These are phyloP conservation scores for Lepidurus couesii DNA, from an alignment of 1,140 invertebrate species.

Conservation along the genomic window DNA sequence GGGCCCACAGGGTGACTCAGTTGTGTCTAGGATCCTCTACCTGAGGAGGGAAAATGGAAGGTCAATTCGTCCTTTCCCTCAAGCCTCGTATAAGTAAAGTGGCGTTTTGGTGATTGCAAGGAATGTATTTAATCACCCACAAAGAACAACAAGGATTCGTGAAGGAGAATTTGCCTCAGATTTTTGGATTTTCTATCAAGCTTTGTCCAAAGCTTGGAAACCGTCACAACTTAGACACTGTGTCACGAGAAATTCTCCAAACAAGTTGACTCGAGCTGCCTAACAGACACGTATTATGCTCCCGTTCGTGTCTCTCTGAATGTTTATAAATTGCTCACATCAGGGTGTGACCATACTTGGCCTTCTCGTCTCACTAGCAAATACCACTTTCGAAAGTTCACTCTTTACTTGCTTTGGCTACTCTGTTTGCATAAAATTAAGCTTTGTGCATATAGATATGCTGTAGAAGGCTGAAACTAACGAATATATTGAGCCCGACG, in stretches of 20 bases:
- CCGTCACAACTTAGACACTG: not conserved
- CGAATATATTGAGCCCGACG: not conserved
- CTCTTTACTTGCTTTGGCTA: not conserved
- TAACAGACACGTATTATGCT: not conserved
- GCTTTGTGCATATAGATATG: not conserved
- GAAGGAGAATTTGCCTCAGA: not conserved
- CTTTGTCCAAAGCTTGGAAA: not conserved
- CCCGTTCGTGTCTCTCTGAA: not conserved
- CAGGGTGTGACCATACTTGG: conserved; percentile 15
- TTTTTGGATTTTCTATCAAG: not conserved
- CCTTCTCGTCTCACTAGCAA: not conserved
- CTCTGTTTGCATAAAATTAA: not conserved
- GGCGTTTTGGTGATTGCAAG: not conserved
- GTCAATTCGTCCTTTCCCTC: not conserved
- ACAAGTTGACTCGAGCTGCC: not conserved
- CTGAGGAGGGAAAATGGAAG: not conserved
- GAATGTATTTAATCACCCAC: not conserved
- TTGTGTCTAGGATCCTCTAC: too few species aligned
- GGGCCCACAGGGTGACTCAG: too few species aligned
- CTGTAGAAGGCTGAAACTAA: not conserved
- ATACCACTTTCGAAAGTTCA: not conserved
- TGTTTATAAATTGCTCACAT: not conserved
- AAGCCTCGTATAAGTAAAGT: not conserved
- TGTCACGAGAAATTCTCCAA: too few species aligned
- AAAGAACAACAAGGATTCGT: not conserved